Evolutionary conservation across 2,797 vertebrate species (phyloP), one percentile per base, ranked within the genome.

Genomic region (Sebastes iracundus): DNA sequence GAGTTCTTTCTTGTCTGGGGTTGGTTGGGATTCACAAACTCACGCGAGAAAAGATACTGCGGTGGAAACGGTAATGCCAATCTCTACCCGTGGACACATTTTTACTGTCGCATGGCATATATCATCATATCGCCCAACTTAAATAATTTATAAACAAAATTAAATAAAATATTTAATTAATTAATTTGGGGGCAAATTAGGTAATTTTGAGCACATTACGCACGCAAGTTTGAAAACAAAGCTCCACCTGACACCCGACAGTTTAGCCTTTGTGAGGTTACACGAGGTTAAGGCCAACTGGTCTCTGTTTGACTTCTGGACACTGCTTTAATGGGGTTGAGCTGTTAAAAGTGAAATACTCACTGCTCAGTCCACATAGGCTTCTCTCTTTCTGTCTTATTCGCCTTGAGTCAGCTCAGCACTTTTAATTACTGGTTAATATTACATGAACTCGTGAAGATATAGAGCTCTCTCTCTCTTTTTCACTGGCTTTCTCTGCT

Each of bases 351-450:
- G 63, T 72, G 63, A 81, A 78, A 73, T 55, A 76, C 64, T 61
- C 66, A 49, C 65, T 72, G 56, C 61, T 52, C 16, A 33, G 23
- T 55, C 56, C 46, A 66, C 13, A 81, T 3, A 32, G 30, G 66
- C 53, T 72, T 77, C 72, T 60, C 66, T 70, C 28, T 77, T 13
- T 82, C 65, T 35, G 30, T 77, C 58, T 69, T 22, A 46, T 80
- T 76, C 3, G 10, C 71, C 76, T 74, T 18, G 46, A 84, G 79
- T 83, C 75, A 81, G 73, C 84, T 53, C 72, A 22, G 63, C 55
- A 58, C 71, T 83, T 88, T 88, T 83, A 90, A 91, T 87, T 84
- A 84, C 71, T 79, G 52, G 42, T 92, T 84, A 90, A 93, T 92
- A 91, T 91, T 89, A 73, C 80, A 90, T 91, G 87, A 87, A 83